A percentile compares a stretch with the other conserved stretches of the same genome.
Evolutionary conservation across 2,113 vertebrate genomes (phyloP).

Genomic region (Meleagris gallopavo): DNA sequence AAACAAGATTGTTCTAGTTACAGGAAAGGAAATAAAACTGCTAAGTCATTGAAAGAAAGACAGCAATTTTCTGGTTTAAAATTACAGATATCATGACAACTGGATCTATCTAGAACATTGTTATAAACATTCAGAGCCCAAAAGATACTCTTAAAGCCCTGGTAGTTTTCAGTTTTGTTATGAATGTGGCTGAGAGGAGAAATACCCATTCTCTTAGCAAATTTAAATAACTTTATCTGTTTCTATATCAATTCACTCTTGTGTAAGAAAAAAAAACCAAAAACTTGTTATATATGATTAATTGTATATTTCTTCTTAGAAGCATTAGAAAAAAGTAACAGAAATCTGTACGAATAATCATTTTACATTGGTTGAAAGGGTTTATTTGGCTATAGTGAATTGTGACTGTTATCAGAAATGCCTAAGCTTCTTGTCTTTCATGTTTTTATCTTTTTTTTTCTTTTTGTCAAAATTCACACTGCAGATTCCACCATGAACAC

Average conservation of each 20-base stretch:
- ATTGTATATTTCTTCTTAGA: not conserved
- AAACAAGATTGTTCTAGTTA: not conserved
- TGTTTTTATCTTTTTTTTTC: not conserved
- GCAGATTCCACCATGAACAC: not conserved
- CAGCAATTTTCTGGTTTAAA: not conserved
- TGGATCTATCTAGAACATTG: not conserved
- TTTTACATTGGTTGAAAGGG: not conserved
- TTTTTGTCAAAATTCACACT: not conserved
- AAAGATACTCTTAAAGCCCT: not conserved
- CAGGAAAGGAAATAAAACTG: not conserved
- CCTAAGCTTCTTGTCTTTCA: not conserved
- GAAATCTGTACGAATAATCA: not conserved
- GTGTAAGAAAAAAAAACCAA: not conserved
- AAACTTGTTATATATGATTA: not conserved
- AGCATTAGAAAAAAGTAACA: not conserved
- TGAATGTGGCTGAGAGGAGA: not conserved
- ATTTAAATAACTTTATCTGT: not conserved
- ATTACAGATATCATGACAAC: not conserved
- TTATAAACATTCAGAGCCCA: accelerated
- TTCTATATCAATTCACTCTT: not conserved
- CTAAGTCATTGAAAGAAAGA: accelerated
- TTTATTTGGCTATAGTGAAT: not conserved
- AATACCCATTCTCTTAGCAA: not conserved
- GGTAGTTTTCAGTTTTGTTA: not conserved
- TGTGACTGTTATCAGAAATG: not conserved